Evolutionary conservation across 2,113 vertebrate species (phyloP).

Genomic region (Tyto alba): DNA sequence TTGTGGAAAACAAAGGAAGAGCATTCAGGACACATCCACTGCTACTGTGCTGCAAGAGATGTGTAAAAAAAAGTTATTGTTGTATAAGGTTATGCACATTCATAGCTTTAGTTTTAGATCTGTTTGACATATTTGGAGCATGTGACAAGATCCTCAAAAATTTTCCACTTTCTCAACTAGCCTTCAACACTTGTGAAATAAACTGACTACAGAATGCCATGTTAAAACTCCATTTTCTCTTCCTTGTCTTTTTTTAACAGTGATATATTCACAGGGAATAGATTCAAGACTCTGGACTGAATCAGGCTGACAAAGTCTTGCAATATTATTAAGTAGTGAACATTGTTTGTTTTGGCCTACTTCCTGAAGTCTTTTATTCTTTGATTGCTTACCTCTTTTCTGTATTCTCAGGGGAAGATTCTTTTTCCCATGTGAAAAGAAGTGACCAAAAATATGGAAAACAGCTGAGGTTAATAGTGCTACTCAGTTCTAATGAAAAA

Average conservation of each 20-base stretch:
- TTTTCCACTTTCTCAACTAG: slow-evolving; percentile 53
- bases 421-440: neutral
- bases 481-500: neutral
- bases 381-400: neutral
- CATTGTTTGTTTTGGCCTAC: neutral
- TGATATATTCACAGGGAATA: slow-evolving; percentile 39
- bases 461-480: neutral
- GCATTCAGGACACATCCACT: neutral
- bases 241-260: slow-evolving; percentile 42
- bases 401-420: neutral
- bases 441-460: neutral
- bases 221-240: slow-evolving; percentile 38
- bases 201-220: slow-evolving; percentile 48
- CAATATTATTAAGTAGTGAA: neutral
- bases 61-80: slow-evolving; percentile 5
- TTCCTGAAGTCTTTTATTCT: neutral
- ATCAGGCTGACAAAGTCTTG: slow-evolving; percentile 30
- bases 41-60: neutral
- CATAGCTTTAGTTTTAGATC: slow-evolving; percentile 13
- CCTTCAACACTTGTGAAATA: slow-evolving; percentile 64
- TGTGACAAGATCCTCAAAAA: slow-evolving; percentile 52
- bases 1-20: neutral
- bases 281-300: slow-evolving; percentile 20
- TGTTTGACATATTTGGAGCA: slow-evolving; percentile 58
- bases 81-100: neutral